Evolutionary conservation across 2,113 vertebrate species (phyloP).

Genomic region (Campylorhamphus procurvoides): DNA sequence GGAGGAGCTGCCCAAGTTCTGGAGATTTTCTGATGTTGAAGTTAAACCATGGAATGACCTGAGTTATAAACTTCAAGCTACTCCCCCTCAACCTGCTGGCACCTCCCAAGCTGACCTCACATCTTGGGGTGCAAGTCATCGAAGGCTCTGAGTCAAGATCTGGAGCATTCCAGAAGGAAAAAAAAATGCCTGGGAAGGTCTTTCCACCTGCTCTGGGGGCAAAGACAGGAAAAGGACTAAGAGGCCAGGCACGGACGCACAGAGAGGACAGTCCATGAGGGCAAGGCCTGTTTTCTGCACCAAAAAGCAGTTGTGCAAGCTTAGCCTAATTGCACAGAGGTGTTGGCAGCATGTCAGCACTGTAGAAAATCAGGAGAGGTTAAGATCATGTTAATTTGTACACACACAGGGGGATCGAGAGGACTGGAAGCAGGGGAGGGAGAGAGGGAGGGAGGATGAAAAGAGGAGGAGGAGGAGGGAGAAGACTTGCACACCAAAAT

Average conservation of each 20-base stretch:
- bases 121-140: accelerated
- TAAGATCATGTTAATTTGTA: conserved; percentile 84
- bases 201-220: neutral
- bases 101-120: neutral
- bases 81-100: neutral
- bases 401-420: conserved; percentile 76
- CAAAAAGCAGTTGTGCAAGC: conserved; percentile 27
- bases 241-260: neutral
- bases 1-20: neutral
- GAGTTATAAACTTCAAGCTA: no score
- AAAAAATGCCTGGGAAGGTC: neutral
- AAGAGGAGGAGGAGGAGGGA: conserved; percentile 23
- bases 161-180: neutral
- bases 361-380: conserved; percentile 37
- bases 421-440: conserved; percentile 8
- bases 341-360: conserved; percentile 32
- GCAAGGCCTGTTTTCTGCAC: neutral
- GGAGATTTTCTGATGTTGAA: neutral
- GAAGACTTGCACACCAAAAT: conserved; percentile 78
- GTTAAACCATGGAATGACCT: neutral
- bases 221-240: neutral
- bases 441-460: neutral
- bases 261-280: neutral
- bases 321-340: conserved; percentile 7
- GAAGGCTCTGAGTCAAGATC: neutral